These are phyloP conservation scores for Chrysolina americana DNA, from an alignment of 2,888 invertebrate genomes.

Conservation along the genomic window DNA sequence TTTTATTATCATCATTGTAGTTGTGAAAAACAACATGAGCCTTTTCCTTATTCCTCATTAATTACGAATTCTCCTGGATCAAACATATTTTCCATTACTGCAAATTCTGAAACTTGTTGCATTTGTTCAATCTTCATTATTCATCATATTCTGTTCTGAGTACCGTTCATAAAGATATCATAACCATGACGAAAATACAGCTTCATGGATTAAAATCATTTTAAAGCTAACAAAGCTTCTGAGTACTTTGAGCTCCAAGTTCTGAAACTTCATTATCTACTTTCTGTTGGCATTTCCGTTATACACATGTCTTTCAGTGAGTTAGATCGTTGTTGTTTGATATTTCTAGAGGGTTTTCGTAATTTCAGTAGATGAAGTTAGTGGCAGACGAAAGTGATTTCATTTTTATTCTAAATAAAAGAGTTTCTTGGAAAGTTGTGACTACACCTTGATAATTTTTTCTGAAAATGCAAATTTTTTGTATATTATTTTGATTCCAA, in stretches of 20 bases:
- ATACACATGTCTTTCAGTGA: constrained; percentile 22
- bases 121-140: neutral
- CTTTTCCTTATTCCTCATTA: neutral
- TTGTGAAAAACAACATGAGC: too few relatives aligned
- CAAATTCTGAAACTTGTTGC: neutral
- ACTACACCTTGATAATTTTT: too few relatives aligned
- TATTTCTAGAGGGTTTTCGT: neutral
- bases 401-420: too few relatives aligned
- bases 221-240: constrained; percentile 27
- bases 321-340: neutral
- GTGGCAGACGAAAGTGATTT: too few relatives aligned
- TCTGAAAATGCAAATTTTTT: too few relatives aligned
- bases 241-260: constrained; percentile 20
- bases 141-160: neutral
- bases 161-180: neutral
- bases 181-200: constrained; percentile 19
- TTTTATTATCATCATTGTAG: too few relatives aligned
- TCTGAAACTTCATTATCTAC: constrained; percentile 25
- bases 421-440: too few relatives aligned
- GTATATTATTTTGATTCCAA: too few relatives aligned
- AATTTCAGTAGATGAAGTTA: too few relatives aligned
- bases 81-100: neutral
- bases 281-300: constrained; percentile 19
- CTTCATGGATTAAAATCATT: constrained; percentile 20
- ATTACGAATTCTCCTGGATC: neutral